These are phyloP conservation scores for Lasioglossum leucozonium DNA, from an alignment of 2,888 invertebrate genomes.

Conservation along the genomic window DNA sequence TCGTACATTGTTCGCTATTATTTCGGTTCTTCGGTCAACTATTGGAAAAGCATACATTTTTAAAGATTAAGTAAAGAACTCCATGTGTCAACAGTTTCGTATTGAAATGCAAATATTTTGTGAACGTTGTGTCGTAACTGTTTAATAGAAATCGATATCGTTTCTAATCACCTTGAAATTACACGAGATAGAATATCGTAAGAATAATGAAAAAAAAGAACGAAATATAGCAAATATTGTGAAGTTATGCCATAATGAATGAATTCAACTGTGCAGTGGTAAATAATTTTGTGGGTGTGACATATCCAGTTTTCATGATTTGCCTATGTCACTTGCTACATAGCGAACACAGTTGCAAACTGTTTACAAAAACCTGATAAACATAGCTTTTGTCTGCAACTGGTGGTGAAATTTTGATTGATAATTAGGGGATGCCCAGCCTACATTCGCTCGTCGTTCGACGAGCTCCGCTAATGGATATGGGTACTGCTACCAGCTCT, in stretches of 20 bases:
- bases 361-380: slow-evolving; percentile 36
- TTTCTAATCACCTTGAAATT: slow-evolving; percentile 25
- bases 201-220: slow-evolving; percentile 21
- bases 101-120: slow-evolving; percentile 29
- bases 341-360: slow-evolving; percentile 36
- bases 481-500: slow-evolving; percentile 83
- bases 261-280: slow-evolving; percentile 29
- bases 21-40: slow-evolving; percentile 4
- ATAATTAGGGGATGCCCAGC: slow-evolving; percentile 83
- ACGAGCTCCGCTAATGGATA: slow-evolving; percentile 83
- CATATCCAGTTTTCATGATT: slow-evolving; percentile 39
- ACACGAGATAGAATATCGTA: slow-evolving; percentile 17
- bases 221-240: slow-evolving; percentile 39
- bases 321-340: slow-evolving; percentile 19
- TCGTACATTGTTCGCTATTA: not conserved
- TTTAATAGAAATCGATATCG: slow-evolving; percentile 38
- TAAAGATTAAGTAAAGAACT: slow-evolving; percentile 22
- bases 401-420: slow-evolving; percentile 72
- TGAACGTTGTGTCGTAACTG: slow-evolving; percentile 23
- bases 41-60: not conserved
- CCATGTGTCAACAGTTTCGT: slow-evolving; percentile 26
- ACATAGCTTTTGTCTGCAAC: slow-evolving; percentile 56
- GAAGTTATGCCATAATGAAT: slow-evolving; percentile 29
- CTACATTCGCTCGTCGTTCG: slow-evolving; percentile 84
- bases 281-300: slow-evolving; percentile 48